phyloP scores from a whole-genome alignment of 2,888 invertebrate genomes.

The Drosophila hamatofila region DNA sequence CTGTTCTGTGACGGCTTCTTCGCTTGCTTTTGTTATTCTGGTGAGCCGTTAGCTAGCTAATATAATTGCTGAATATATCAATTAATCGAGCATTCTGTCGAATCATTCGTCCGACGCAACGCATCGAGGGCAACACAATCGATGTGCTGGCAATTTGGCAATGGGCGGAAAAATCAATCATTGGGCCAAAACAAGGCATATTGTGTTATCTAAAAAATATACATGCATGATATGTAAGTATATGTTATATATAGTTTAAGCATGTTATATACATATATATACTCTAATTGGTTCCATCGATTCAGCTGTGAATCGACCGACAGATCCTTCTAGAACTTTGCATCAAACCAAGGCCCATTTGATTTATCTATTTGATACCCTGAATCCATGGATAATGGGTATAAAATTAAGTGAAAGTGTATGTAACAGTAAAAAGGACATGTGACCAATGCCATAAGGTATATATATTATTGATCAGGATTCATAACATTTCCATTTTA shows the following conservation, averaged over 20 bases:
- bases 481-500: background rate
- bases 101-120: conserved; percentile 25
- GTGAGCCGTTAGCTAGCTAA: conserved; percentile 24
- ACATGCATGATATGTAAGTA: background rate
- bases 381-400: background rate
- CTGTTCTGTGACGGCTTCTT: background rate
- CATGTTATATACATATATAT: background rate
- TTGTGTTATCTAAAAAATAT: background rate
- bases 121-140: background rate
- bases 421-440: background rate
- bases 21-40: conserved; percentile 1
- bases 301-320: background rate
- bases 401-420: background rate
- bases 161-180: conserved; percentile 21
- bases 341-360: background rate
- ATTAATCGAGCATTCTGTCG: conserved; percentile 31
- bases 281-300: background rate
- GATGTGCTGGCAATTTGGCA: conserved; percentile 4
- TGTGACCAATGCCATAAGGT: background rate
- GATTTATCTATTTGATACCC: background rate
- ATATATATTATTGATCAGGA: background rate
- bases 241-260: too few relatives aligned
- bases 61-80: conserved; percentile 32
- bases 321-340: background rate
- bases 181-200: background rate